A percentile compares a stretch with the other conserved stretches of the same genome.
Evolutionary conservation across 2,888 invertebrate species (phyloP).

Genomic region (Lampropteryx suffumata): DNA sequence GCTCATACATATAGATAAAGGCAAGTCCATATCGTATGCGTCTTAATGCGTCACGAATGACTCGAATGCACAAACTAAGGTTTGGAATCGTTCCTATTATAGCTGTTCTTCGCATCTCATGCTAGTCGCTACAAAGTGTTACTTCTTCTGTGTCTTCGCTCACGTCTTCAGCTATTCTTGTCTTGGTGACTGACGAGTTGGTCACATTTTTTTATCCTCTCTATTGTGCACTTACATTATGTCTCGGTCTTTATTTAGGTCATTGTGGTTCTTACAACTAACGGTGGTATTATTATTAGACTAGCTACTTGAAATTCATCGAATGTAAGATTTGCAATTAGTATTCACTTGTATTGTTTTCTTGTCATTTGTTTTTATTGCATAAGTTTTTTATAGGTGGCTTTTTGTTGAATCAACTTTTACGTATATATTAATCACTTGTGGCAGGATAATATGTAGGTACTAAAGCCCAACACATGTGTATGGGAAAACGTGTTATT

Average conservation of each 20-base stretch:
- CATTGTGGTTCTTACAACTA: constrained; percentile 39
- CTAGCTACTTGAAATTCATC: too few species aligned
- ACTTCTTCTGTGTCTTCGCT: neutral
- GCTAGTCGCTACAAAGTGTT: neutral
- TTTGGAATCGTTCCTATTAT: constrained; percentile 51
- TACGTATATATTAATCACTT: too few species aligned
- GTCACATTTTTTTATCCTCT: constrained; percentile 38
- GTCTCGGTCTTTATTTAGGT: constrained; percentile 44
- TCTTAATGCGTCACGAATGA: constrained; percentile 30
- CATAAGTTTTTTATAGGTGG: too few species aligned
- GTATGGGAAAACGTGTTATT: too few species aligned
- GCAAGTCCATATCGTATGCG: constrained; percentile 6
- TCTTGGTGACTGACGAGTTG: constrained; percentile 20
- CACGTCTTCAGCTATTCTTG: constrained; percentile 17
- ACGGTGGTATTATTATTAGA: too few species aligned
- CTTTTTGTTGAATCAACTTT: too few species aligned
- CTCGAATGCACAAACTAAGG: constrained; percentile 9
- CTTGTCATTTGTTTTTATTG: too few species aligned
- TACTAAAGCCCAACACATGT: too few species aligned
- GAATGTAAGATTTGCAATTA: too few species aligned
- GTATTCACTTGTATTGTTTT: too few species aligned
- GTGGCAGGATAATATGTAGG: too few species aligned
- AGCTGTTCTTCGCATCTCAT: constrained; percentile 14
- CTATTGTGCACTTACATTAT: constrained; percentile 36
- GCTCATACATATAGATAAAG: constrained; percentile 1